phyloP scores from a whole-genome alignment of 2,797 vertebrate species.

The Buceros bicornis region DNA sequence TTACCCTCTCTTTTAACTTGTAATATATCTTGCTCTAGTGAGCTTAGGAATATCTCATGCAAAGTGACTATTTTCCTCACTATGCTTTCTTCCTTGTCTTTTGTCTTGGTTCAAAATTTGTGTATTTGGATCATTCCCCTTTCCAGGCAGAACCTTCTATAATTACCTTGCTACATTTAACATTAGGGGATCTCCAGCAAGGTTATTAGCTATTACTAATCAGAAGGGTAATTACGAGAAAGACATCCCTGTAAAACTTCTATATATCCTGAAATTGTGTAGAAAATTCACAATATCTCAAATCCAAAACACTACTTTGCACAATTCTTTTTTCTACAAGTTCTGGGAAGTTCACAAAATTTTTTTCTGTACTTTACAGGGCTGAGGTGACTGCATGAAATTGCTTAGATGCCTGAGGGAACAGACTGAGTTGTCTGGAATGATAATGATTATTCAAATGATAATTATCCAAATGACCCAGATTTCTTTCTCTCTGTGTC shows the following conservation, averaged over 20 bases:
- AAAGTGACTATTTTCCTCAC: background rate
- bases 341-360: background rate
- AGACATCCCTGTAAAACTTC: background rate
- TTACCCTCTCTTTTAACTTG: background rate
- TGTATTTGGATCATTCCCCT: background rate
- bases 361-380: background rate
- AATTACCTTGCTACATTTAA: background rate
- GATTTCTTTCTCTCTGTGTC: slow-evolving; percentile 28
- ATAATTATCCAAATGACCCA: slow-evolving; percentile 61
- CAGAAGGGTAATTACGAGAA: background rate
- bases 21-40: background rate
- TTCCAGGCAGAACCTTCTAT: background rate
- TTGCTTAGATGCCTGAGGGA: slow-evolving; percentile 32
- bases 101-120: background rate
- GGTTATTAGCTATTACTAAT: background rate
- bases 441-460: slow-evolving; percentile 62
- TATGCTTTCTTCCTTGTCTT: background rate
- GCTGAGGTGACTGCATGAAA: background rate
- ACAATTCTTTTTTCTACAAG: background rate
- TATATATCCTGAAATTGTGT: background rate
- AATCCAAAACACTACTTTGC: background rate
- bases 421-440: slow-evolving; percentile 53
- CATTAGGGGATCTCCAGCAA: background rate
- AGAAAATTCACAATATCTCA: background rate
- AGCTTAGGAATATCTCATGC: background rate